Base-by-base conservation (phyloP, 1,140 invertebrate species). In the Caenorhabditis tropicalis region DNA sequence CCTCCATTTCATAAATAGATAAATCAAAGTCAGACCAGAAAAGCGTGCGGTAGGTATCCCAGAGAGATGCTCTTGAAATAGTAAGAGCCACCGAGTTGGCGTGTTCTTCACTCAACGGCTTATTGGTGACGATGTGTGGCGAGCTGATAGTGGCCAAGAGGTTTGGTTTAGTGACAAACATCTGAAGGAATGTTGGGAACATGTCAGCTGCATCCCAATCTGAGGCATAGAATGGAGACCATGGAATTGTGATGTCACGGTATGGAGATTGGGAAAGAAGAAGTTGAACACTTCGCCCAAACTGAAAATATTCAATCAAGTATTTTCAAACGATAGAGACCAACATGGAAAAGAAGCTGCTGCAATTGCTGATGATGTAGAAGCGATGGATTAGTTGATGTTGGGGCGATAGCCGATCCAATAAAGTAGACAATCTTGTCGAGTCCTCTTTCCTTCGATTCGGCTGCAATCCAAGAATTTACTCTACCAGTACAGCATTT, bases 11-110 rank as follows among this genome's bases (percentile, higher is more conserved):
- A 83, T 85, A 89, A 24, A 91, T 84, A 15, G 84, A 89, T 27
- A 91, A 80, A 60, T 91, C 90, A 70, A 84, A 91, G 65, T 91
- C 90, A n/a, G 89, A 80, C 90, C 90, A 91, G 79, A 91, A 91
- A 0, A 91, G 82, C 24, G 88, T 85, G 36, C 90, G 82, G 70
- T 91, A 91, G 10, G 88, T 86, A 15, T 91, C 90, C 90, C 90
- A 91, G 15, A 91, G 85, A 16, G 81, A 86, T 29, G 87, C 82
- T 56, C 89, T 29, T 36, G 80, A 82, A 5, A 90, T 56, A 3
- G 89, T 86, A 15, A 88, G 83, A 3, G 87, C 80, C n/a, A 87
- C 88, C 9, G 31, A 46, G 33, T 90, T 87, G 5, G 82, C 83
- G 5, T 79, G 56, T 19, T 88, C 83, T 46, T 90, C 88, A 5